Evolutionary conservation across 1,140 invertebrate genomes (phyloP), one percentile per base, ranked within the genome.

Genomic region (Anastrepha ludens): DNA sequence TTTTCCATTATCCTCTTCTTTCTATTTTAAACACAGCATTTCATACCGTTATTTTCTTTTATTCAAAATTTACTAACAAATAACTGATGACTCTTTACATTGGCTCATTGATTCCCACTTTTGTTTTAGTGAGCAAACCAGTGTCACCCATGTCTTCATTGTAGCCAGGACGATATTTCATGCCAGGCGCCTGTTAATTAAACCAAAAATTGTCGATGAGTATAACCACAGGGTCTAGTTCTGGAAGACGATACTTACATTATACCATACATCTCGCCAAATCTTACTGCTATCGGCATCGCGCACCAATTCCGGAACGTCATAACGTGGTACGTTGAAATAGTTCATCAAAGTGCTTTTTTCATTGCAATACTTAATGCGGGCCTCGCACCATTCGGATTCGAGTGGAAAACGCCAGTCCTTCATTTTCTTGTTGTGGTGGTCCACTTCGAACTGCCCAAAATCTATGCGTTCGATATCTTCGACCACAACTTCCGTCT

Each of bases 401-500:
- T 96, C 95, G 11, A 94, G 93, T 0, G 89, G 89, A 7, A 96
- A 94, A n/a, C 94, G 93, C 97, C 97, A 98, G 93, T 98, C 97
- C 85, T 94, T 92, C 93, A 96, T 93, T 91, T 97, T 97, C 74
- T 94, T 91, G 87, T 95, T 94, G 59, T 95, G 92, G 47, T 94
- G 93, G 89, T 93, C 92, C 4, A 88, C 78, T 81, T 95, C 93
- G 87, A 93, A 95, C 62, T 90, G 88, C 59, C 95, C 94, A 89
- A 97, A 96, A 90, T 97, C 94, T n/a, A 98, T 94, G 78, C 95
- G 93, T 92, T 98, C 97, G 86, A 98, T 96, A 94, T 98, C 97
- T 92, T 98, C 97, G 1, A 98, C 94, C 5, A 99, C 95, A 55
- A 96, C 95, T 93, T 97, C 96, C n/a, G 96, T 94, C 88, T 98